Evolutionary conservation across 2,888 invertebrate species (phyloP), one percentile per base, ranked within the genome.

Genomic region (Clitarchus hookeri): DNA sequence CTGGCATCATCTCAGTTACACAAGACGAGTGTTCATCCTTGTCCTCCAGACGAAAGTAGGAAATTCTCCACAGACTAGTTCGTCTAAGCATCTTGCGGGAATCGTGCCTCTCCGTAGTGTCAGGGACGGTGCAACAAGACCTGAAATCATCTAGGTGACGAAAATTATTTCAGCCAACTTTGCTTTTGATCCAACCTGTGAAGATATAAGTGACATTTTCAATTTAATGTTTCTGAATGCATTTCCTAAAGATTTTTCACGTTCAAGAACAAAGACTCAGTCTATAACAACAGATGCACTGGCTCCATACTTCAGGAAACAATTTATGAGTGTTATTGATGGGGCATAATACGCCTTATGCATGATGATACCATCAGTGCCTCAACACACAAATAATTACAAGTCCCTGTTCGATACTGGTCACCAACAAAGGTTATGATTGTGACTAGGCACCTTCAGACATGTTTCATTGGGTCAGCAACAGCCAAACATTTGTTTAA

Each of bases 161-260:
- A n/a, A n/a, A n/a, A n/a, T n/a, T n/a, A n/a, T n/a, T n/a, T n/a
- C n/a, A n/a, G n/a, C n/a, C n/a, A n/a, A n/a, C n/a, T n/a, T n/a
- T n/a, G n/a, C n/a, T n/a, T n/a, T n/a, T n/a, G n/a, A n/a, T n/a
- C n/a, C n/a, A n/a, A n/a, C 78, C 13, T 78, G 78, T 16, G 78
- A 25, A 78, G n/a, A 78, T 78, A 11, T 78, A 9, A 25, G 19
- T 8, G 78, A 78, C 23, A 78, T 25, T 78, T 78, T 78, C 8
- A 78, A 78, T 23, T 78, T 78, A 25, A 78, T 78, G 78, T 78
- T 78, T 78, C 78, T 16, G 13, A 78, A 78, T 25, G 78, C 78
- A 78, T 6, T 78, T 23, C 78, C 78, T 25, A 6, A 78, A 78
- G 26, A 78, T 6, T 25, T 78, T 78, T 78, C 78, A 8, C 26